phyloP scores from a whole-genome alignment of 2,888 invertebrate genomes.

The Gymnosoma rotundatum region DNA sequence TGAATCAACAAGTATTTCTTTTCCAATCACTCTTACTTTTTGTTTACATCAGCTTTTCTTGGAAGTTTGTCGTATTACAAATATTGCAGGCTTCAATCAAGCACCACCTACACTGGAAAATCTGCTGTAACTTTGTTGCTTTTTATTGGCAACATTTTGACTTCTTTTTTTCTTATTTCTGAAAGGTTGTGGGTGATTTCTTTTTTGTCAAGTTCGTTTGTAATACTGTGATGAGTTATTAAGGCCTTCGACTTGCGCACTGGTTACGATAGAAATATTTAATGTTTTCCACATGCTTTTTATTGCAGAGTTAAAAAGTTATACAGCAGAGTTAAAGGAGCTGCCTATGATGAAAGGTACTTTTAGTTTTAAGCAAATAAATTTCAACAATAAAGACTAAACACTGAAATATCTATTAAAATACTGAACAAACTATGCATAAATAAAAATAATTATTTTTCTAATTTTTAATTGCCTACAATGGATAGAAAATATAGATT shows the following conservation, averaged over 20 bases:
- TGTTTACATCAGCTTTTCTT: slow-evolving; percentile 50
- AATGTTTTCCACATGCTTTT: background rate
- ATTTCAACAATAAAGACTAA: too few species aligned
- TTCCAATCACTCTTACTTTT: slow-evolving; percentile 35
- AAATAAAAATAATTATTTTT: too few species aligned
- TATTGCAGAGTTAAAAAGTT: slow-evolving; percentile 30
- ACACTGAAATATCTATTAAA: too few species aligned
- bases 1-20: slow-evolving; percentile 63
- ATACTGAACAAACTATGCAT: too few species aligned
- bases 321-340: slow-evolving; percentile 15
- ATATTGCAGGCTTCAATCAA: slow-evolving; percentile 70
- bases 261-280: slow-evolving; percentile 25
- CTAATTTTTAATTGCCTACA: too few species aligned
- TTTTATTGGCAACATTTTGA: slow-evolving; percentile 66
- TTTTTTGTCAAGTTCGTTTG: slow-evolving; percentile 26
- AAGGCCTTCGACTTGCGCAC: slow-evolving; percentile 61
- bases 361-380: background rate
- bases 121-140: slow-evolving; percentile 53
- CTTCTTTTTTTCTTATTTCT: slow-evolving; percentile 56
- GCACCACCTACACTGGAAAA: slow-evolving; percentile 72
- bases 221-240: slow-evolving; percentile 48
- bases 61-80: slow-evolving; percentile 41
- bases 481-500: too few species aligned
- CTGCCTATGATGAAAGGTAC: background rate
- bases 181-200: slow-evolving; percentile 64